Evolutionary conservation across 2,797 vertebrate genomes (phyloP).

Genomic region (Lacerta viridis): DNA sequence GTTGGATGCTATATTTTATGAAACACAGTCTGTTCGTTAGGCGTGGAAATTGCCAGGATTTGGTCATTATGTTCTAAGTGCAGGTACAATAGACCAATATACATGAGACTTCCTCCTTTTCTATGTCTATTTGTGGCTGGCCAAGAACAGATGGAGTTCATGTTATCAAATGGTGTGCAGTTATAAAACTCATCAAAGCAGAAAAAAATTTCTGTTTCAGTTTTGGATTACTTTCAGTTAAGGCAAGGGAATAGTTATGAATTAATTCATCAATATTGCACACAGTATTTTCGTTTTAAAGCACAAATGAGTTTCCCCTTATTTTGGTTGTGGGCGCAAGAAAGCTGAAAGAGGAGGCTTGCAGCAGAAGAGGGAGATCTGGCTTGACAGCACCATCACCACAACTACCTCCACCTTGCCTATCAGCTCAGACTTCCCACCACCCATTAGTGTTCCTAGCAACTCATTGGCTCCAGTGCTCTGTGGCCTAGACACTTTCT

Average conservation of each 20-base stretch:
- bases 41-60: neutral
- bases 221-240: constrained; percentile 12
- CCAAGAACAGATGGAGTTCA: neutral
- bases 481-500: neutral
- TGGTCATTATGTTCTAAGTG: neutral
- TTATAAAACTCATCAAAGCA: neutral
- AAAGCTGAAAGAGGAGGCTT: too few species aligned
- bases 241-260: neutral
- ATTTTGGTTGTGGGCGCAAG: too few species aligned
- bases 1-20: neutral
- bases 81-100: neutral
- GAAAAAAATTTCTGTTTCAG: neutral
- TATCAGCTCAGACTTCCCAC: too few species aligned
- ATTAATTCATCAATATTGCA: neutral
- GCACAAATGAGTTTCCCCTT: neutral
- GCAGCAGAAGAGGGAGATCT: too few species aligned
- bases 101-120: neutral
- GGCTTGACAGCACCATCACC: too few species aligned
- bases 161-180: neutral
- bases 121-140: neutral
- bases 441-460: too few species aligned
- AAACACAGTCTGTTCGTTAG: neutral
- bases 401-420: too few species aligned
- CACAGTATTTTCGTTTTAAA: neutral
- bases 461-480: too few species aligned